These are phyloP conservation scores for Trichoplusia ni DNA, from an alignment of 1,140 invertebrate genomes.

Conservation along the genomic window DNA sequence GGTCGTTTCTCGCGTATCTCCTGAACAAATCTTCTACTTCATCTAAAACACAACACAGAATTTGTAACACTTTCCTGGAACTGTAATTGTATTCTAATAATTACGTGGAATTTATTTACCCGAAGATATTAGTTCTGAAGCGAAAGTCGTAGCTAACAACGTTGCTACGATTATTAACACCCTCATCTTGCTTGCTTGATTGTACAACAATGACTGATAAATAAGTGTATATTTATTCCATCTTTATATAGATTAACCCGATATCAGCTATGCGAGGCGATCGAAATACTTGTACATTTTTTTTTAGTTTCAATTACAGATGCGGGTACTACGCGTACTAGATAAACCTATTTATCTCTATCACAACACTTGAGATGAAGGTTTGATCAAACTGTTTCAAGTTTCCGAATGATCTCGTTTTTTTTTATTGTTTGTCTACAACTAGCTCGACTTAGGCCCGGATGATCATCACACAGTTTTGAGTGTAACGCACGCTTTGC, in stretches of 20 bases:
- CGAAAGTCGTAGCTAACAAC: constrained; percentile 41
- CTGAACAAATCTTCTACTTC: constrained; percentile 52
- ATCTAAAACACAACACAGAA: constrained; percentile 55
- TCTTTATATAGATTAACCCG: constrained; percentile 31
- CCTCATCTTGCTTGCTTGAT: constrained; percentile 49
- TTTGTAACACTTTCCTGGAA: too few species aligned
- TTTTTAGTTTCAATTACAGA: background rate
- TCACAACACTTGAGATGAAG: too few species aligned
- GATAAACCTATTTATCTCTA: too few species aligned
- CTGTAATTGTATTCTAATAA: too few species aligned
- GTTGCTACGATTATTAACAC: constrained; percentile 48
- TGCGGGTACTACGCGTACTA: constrained; percentile 1
- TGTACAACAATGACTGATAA: constrained; percentile 45
- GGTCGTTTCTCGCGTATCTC: constrained; percentile 50
- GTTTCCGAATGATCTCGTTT: too few species aligned
- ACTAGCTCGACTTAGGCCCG: too few species aligned
- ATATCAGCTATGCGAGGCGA: background rate
- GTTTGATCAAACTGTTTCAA: too few species aligned
- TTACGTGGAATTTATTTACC: too few species aligned
- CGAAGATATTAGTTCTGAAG: constrained; percentile 44
- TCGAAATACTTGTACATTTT: constrained; percentile 11
- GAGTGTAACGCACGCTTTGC: too few species aligned
- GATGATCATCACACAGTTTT: too few species aligned
- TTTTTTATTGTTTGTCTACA: too few species aligned
- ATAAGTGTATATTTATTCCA: background rate